Conservation (phyloP, 1,140 invertebrate species). For the Cataglyphis hispanica region DNA sequence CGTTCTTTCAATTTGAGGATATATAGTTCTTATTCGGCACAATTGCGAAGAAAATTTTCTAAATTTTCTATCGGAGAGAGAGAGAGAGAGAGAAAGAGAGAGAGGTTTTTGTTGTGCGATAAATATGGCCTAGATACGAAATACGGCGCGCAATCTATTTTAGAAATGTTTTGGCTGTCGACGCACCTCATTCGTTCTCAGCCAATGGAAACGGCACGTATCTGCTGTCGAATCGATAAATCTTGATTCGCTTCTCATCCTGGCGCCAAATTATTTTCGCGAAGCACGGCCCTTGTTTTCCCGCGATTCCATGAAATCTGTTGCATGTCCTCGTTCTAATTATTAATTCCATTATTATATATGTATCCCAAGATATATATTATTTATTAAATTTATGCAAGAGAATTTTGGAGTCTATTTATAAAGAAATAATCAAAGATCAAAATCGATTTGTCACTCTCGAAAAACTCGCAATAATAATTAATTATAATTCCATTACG, state of each 20-base stretch:
- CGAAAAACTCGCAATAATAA: neutral
- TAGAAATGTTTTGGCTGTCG: conserved; percentile 68
- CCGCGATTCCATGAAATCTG: neutral
- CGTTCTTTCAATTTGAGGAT: neutral
- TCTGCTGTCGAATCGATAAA: conserved; percentile 63
- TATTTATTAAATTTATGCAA: neutral
- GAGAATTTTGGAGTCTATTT: neutral
- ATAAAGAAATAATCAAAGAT: neutral
- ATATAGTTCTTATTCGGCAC: neutral
- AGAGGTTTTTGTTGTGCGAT: conserved; percentile 32
- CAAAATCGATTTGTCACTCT: neutral
- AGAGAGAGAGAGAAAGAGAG: too few species aligned
- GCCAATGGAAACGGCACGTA: conserved; percentile 60
- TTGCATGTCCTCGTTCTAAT: neutral
- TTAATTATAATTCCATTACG: neutral
- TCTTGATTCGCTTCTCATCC: conserved; percentile 47
- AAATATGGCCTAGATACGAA: conserved; percentile 45
- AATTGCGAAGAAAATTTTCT: neutral
- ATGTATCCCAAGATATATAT: neutral
- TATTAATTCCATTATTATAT: neutral
- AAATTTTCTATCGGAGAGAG: neutral
- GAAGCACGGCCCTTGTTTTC: conserved; percentile 32
- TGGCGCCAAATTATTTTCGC: conserved; percentile 54
- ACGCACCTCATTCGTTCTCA: conserved; percentile 22
- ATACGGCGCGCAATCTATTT: conserved; percentile 62